Conservation (phyloP, 2,113 vertebrate genomes). For the Anhinga rufa region DNA sequence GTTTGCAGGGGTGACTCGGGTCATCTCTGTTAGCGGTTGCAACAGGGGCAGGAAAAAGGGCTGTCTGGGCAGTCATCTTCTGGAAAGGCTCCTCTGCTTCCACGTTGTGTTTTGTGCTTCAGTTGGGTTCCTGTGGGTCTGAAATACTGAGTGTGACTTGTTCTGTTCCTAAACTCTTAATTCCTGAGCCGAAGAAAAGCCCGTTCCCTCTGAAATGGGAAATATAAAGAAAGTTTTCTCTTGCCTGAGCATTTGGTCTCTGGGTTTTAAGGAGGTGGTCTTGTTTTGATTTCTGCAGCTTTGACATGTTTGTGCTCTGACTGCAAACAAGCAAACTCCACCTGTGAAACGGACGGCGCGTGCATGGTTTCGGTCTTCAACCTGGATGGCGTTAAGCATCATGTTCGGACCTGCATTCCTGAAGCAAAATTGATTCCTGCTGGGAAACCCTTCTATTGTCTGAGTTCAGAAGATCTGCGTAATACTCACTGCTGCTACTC, state of each 20-base stretch:
- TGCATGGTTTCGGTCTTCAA: conserved; percentile 94
- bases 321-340: conserved; percentile 87
- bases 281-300: conserved; percentile 66
- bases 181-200: background rate
- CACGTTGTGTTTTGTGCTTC: background rate
- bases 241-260: background rate
- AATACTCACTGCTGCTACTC: conserved; percentile 97
- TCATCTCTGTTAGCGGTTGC: background rate
- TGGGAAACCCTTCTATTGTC: conserved; percentile 93
- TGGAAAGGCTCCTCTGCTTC: background rate
- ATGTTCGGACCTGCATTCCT: conserved; percentile 88
- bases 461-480: conserved; percentile 87
- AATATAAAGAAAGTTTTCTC: background rate
- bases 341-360: conserved; percentile 93
- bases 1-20: background rate
- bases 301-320: conserved; percentile 88
- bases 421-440: conserved; percentile 82
- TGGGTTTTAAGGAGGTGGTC: background rate
- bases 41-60: background rate
- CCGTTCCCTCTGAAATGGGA: background rate
- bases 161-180: background rate
- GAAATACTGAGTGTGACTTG: background rate
- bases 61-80: background rate
- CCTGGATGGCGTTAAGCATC: conserved; percentile 81
- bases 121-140: background rate